phyloP scores from a whole-genome alignment of 2,797 vertebrate genomes.

The Sebastes cheni region DNA sequence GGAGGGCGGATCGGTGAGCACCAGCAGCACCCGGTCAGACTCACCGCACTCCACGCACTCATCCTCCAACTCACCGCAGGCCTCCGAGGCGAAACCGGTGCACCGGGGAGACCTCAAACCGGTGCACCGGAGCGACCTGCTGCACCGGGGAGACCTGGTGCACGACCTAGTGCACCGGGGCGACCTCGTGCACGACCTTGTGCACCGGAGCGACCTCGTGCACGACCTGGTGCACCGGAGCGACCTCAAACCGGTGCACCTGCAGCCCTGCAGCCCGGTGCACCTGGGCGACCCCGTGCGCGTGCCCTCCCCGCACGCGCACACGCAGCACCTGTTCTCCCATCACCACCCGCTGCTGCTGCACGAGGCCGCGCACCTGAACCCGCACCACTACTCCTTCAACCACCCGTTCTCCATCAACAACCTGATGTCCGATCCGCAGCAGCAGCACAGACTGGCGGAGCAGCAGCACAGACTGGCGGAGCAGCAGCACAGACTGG shows the following conservation, averaged over 20 bases:
- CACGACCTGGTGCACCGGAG: no score
- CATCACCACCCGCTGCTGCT: constrained; percentile 82
- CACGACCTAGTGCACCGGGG: no score
- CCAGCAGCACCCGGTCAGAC: constrained; percentile 65
- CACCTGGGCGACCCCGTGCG: constrained; percentile 76
- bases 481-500: constrained; percentile 79
- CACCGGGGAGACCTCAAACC: no score
- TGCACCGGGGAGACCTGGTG: no score
- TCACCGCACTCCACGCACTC: constrained; percentile 77
- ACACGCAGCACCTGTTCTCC: constrained; percentile 82
- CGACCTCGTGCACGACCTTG: no score
- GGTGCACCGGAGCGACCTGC: no score
- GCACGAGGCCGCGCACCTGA: constrained; percentile 86
- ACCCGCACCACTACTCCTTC: constrained; percentile 88
- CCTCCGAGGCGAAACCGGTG: no score
- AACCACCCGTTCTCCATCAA: constrained; percentile 96
- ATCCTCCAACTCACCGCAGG: no score
- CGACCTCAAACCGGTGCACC: neutral
- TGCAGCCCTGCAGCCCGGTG: constrained; percentile 74
- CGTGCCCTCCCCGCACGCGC: constrained; percentile 73
- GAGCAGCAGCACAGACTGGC: constrained; percentile 77
- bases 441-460: constrained; percentile 83
- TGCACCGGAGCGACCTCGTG: no score
- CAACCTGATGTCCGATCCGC: constrained; percentile 91
- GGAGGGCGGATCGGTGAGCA: constrained; percentile 57